These are phyloP conservation scores for Crenuchus spilurus DNA, from an alignment of 2,797 vertebrate genomes.

Conservation along the genomic window DNA sequence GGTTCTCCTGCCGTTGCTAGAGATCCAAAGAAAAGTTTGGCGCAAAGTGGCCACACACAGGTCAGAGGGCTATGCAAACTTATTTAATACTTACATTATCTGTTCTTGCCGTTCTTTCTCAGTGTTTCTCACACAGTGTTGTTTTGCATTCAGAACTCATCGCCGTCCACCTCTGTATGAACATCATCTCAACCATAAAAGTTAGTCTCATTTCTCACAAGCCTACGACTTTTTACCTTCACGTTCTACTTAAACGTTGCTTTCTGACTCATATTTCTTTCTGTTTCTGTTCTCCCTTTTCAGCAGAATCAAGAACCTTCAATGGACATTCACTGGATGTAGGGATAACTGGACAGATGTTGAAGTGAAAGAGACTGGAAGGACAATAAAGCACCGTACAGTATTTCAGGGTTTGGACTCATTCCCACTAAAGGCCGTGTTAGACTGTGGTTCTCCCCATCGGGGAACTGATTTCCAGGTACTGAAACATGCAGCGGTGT, in stretches of 20 bases:
- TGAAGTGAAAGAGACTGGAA: not conserved
- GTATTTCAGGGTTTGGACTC: constrained; percentile 22
- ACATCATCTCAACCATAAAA: constrained; percentile 38
- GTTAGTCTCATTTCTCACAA: constrained; percentile 14
- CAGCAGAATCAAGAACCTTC: constrained; percentile 10
- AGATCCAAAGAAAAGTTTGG: constrained; percentile 70
- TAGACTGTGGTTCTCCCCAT: constrained; percentile 74
- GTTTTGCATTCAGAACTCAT: constrained; percentile 41
- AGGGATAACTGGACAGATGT: constrained; percentile 33
- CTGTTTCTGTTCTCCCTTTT: not conserved
- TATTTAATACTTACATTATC: no score
- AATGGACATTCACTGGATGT: not conserved
- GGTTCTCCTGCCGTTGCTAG: constrained; percentile 76
- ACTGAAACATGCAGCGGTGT: constrained; percentile 30
- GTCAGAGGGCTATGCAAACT: constrained; percentile 62
- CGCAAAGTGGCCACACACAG: constrained; percentile 70
- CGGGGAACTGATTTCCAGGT: constrained; percentile 67
- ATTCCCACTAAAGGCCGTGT: constrained; percentile 64
- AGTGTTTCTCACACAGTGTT: not conserved
- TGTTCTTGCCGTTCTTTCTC: not conserved
- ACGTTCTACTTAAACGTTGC: not conserved
- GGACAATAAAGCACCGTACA: constrained; percentile 1
- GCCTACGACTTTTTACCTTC: not conserved
- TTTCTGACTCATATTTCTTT: not conserved
- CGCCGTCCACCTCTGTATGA: constrained; percentile 55